These are phyloP conservation scores for roundworm (Caenorhabditis elegans) DNA, from an alignment of 1,140 invertebrate genomes.

Conservation along the genomic window WBcel235 BX284603.4:2593001-2593500, in stretches of 20 bases:
- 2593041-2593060: constrained; percentile 99
- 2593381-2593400: no score
- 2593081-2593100: constrained; percentile 99
- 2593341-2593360: constrained; percentile 92
- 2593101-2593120: constrained; percentile 96
- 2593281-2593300: constrained; percentile 97
- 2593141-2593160: constrained; percentile 99
- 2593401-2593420: no score
- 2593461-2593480: no score
- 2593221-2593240: constrained; percentile 91
- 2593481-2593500: no score
- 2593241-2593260: constrained; percentile 92
- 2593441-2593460: no score
- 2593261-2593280: constrained; percentile 98
- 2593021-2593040: constrained; percentile 98
- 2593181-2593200: constrained; percentile 94
- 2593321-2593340: constrained; percentile 98
- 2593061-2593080: constrained; percentile 98
- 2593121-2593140: constrained; percentile 96
- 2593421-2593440: no score
- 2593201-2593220: constrained; percentile 90
- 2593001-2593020: constrained; percentile 98
- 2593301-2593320: constrained; percentile 94
- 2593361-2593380: not conserved
- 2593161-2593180: constrained; percentile 90